Percentiles rank a stretch among this genome's conserved stretches.
Conservation (phyloP, 2,888 invertebrate genomes). For the Isoperla grammatica region DNA sequence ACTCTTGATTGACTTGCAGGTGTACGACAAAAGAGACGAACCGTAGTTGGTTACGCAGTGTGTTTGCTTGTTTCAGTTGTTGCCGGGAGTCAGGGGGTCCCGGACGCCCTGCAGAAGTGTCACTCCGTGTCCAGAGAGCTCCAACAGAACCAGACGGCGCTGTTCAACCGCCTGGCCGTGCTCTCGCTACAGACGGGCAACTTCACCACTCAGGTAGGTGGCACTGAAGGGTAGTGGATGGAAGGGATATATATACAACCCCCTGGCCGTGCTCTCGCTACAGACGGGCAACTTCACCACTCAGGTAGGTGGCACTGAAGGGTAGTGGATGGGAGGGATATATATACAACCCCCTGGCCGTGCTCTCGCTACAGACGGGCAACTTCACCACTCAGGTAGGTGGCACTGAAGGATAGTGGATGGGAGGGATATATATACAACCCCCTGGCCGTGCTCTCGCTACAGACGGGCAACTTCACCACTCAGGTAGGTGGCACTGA, state of each 20-base stretch:
- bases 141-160: conserved; percentile 59
- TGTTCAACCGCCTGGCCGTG: conserved; percentile 52
- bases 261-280: conserved; percentile 53
- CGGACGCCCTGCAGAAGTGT: conserved; percentile 64
- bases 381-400: conserved; percentile 48
- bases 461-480: conserved; percentile 50
- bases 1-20: too few species aligned
- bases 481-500: conserved; percentile 47
- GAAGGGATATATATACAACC: too few species aligned
- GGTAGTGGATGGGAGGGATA: too few species aligned
- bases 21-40: too few species aligned
- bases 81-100: conserved; percentile 62
- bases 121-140: conserved; percentile 63
- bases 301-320: too few species aligned
- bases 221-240: too few species aligned
- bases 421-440: too few species aligned
- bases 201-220: conserved; percentile 48
- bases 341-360: conserved; percentile 53
- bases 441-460: conserved; percentile 53
- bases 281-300: conserved; percentile 50
- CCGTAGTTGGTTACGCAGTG: neutral
- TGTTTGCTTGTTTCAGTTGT: conserved; percentile 45
- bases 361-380: conserved; percentile 52
- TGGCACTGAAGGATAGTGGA: too few species aligned
- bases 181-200: conserved; percentile 53